Conservation (phyloP, 2,113 vertebrate genomes). For the Delphinapterus leucas region DNA sequence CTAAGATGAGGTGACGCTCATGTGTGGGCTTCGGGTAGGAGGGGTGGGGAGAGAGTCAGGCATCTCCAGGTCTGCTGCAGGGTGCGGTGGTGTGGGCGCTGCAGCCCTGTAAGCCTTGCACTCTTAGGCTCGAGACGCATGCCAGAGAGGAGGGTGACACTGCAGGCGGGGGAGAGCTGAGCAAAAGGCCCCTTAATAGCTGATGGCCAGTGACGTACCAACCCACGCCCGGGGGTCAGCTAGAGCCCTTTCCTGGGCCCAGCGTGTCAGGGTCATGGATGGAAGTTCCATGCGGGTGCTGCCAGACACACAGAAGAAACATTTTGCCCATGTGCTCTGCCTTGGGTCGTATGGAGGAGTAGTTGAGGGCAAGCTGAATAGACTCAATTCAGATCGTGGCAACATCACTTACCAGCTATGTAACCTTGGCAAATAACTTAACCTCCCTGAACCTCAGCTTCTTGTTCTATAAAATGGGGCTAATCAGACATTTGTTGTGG, state of each 20-base stretch:
- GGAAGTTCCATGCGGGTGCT: neutral
- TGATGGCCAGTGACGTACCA: neutral
- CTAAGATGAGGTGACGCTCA: slow-evolving; percentile 28
- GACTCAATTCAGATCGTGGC: neutral
- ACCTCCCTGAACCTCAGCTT: neutral
- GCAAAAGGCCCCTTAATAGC: neutral
- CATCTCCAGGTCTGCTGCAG: neutral
- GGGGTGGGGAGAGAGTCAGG: neutral
- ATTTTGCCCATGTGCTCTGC: neutral
- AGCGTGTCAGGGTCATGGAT: neutral
- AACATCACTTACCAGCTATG: neutral
- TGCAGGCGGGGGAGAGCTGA: neutral
- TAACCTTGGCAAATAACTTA: neutral
- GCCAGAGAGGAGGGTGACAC: neutral
- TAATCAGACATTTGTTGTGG: neutral
- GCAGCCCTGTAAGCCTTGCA: neutral
- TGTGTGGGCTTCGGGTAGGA: slow-evolving; percentile 57
- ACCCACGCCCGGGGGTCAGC: neutral
- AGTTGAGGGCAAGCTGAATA: neutral
- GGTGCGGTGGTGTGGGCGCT: neutral
- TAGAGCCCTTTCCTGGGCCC: neutral
- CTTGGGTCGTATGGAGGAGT: neutral
- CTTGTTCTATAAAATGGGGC: neutral
- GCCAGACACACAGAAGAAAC: neutral
- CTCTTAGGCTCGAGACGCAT: neutral